phyloP scores from a whole-genome alignment of 2,888 invertebrate genomes.

The Phania funesta region DNA sequence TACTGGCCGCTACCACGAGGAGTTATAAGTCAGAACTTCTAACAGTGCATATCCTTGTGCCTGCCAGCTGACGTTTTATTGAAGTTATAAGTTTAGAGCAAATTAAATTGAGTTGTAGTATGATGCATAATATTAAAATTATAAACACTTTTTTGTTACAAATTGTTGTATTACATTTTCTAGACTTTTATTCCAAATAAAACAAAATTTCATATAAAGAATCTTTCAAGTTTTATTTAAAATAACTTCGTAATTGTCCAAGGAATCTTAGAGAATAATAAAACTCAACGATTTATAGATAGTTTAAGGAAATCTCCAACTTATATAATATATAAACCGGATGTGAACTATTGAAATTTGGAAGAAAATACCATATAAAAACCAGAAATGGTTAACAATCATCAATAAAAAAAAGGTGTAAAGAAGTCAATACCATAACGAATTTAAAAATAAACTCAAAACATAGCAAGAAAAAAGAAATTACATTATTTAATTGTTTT shows the following conservation, averaged over 20 bases:
- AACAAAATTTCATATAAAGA: too few relatives aligned
- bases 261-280: not conserved
- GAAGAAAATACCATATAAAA: slow-evolving; percentile 2
- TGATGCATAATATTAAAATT: too few relatives aligned
- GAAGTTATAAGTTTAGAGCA: too few relatives aligned
- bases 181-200: too few relatives aligned
- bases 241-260: not conserved
- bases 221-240: not conserved
- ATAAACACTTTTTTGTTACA: too few relatives aligned
- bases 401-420: slow-evolving; percentile 45
- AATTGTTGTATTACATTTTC: too few relatives aligned
- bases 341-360: slow-evolving; percentile 58
- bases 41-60: too few relatives aligned
- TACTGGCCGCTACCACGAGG: too few relatives aligned
- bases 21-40: too few relatives aligned
- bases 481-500: not conserved
- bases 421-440: slow-evolving; percentile 51
- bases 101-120: too few relatives aligned
- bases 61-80: too few relatives aligned
- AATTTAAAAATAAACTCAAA: slow-evolving; percentile 27
- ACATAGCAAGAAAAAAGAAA: not conserved
- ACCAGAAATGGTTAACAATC: slow-evolving; percentile 18
- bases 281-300: slow-evolving; percentile 24
- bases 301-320: slow-evolving; percentile 41
- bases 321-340: slow-evolving; percentile 60